Conservation (phyloP, 2,888 invertebrate species). For the Chymomyza caudatula region DNA sequence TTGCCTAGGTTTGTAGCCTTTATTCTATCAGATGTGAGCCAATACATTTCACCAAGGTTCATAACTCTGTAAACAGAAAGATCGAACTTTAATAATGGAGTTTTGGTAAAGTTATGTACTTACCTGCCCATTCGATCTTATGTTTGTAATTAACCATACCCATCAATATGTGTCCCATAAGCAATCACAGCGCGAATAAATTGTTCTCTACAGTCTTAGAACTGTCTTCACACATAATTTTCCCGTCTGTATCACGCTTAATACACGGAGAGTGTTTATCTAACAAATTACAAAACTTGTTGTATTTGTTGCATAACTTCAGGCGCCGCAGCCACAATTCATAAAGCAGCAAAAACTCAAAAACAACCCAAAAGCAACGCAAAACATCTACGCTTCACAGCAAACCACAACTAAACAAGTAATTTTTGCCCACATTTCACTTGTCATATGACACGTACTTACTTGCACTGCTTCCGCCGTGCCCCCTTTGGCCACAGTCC, state of each 20-base stretch:
- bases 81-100: too few species aligned
- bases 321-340: slow-evolving; percentile 21
- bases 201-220: too few species aligned
- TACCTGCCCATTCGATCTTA: too few species aligned
- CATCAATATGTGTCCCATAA: not conserved
- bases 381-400: not conserved
- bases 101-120: too few species aligned
- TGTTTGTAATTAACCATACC: too few species aligned
- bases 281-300: slow-evolving; percentile 32
- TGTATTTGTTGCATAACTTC: slow-evolving; percentile 28
- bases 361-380: not conserved
- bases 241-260: not conserved
- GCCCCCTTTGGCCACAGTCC: not conserved
- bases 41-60: too few species aligned
- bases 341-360: slow-evolving; percentile 27
- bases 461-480: slow-evolving; percentile 4
- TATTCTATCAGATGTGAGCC: too few species aligned
- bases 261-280: slow-evolving; percentile 48
- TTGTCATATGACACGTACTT: slow-evolving; percentile 68
- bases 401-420: slow-evolving; percentile 63
- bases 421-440: slow-evolving; percentile 69
- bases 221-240: not conserved
- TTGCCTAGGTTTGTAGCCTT: too few species aligned
- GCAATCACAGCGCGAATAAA: not conserved
- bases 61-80: too few species aligned